A percentile compares a stretch with the other conserved stretches of the same genome.
Conservation (phyloP, 2,797 vertebrate genomes). For the Cryptoblepharus egeriae region DNA sequence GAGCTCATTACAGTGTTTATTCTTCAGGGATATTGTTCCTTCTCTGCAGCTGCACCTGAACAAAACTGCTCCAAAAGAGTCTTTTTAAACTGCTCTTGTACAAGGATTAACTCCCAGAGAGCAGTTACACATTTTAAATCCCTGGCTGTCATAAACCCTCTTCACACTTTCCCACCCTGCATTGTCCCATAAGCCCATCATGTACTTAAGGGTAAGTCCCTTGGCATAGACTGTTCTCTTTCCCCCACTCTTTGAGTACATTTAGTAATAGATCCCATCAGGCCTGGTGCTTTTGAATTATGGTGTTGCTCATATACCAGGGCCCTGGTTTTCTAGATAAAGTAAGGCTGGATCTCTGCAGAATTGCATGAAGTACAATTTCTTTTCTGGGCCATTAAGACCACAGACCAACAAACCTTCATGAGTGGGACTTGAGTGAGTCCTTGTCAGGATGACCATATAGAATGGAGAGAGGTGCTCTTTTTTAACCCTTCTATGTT, state of each 20-base stretch:
- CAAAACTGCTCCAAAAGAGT: slow-evolving; percentile 31
- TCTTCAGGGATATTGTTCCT: slow-evolving; percentile 21
- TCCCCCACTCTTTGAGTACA: background rate
- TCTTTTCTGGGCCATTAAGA: background rate
- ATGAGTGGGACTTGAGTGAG: too few species aligned
- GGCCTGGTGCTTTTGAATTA: slow-evolving; percentile 32
- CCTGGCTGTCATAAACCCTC: slow-evolving; percentile 56
- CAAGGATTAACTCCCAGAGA: slow-evolving; percentile 42
- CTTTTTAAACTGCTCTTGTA: slow-evolving; percentile 39
- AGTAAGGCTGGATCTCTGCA: background rate
- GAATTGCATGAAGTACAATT: background rate
- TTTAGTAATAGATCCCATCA: slow-evolving; percentile 37
- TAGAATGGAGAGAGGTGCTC: too few species aligned
- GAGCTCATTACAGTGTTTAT: background rate
- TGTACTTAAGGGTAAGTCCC: slow-evolving; percentile 45
- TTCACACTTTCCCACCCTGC: slow-evolving; percentile 48
- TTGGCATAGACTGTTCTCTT: slow-evolving; percentile 45
- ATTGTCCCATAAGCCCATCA: slow-evolving; percentile 50
- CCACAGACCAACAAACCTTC: too few species aligned
- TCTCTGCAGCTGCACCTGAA: slow-evolving; percentile 25
- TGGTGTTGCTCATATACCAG: background rate
- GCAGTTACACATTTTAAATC: slow-evolving; percentile 49
- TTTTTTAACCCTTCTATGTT: too few species aligned
- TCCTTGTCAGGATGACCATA: too few species aligned
- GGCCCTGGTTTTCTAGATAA: background rate